A percentile compares a stretch with the other conserved stretches of the same genome.
Conservation (phyloP, 2,888 invertebrate genomes). For the Sipha maydis region DNA sequence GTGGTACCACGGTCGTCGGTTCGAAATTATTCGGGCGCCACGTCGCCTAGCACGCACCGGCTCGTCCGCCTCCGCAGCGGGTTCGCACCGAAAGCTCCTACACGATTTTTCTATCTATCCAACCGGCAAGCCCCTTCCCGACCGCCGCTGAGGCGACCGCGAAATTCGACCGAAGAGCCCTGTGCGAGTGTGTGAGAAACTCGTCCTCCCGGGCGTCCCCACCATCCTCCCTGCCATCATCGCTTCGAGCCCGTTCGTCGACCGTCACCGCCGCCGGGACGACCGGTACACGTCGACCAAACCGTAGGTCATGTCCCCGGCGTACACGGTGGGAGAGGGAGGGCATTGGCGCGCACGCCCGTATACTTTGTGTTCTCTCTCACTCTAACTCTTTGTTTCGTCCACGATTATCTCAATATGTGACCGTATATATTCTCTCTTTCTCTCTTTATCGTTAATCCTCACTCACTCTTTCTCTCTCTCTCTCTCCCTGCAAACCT, state of each 20-base stretch:
- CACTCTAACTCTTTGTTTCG: neutral
- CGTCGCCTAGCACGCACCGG: slow-evolving; percentile 18
- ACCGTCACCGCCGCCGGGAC: neutral
- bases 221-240: neutral
- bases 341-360: neutral
- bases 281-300: slow-evolving; percentile 27
- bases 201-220: slow-evolving; percentile 5
- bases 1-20: slow-evolving; percentile 45
- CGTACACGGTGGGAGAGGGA: neutral
- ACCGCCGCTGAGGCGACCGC: neutral
- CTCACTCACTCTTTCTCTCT: neutral
- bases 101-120: slow-evolving; percentile 17
- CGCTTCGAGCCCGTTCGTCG: neutral
- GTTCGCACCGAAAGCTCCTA: neutral
- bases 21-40: slow-evolving; percentile 23
- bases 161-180: slow-evolving; percentile 12
- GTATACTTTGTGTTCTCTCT: neutral
- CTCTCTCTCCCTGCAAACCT: neutral
- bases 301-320: slow-evolving; percentile 54
- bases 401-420: neutral
- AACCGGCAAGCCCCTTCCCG: slow-evolving; percentile 17
- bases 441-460: too few relatives aligned
- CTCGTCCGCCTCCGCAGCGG: neutral
- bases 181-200: neutral
- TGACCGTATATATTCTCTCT: neutral